Evolutionary conservation across 1,140 invertebrate genomes (phyloP), one percentile per base, ranked within the genome.

Genomic region (Drosophila ananassae): DNA sequence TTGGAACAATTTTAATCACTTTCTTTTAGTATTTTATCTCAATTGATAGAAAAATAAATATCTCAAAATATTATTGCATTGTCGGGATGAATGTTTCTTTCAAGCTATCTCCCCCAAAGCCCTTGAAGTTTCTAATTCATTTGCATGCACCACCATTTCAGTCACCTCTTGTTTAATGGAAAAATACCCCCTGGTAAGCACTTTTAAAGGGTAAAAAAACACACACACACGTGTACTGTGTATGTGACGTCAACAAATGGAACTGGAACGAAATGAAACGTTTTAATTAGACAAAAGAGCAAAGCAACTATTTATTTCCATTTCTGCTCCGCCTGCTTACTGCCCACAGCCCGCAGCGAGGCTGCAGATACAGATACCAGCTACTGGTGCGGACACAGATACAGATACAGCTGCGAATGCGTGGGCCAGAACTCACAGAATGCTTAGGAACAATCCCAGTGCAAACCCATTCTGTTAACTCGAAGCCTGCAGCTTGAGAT

Each of bases 231-330:
- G 13, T n/a, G 28, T 5, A 21, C 28, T 75, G 53, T 75, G 72
- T 71, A 53, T 75, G 73, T 76, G 73, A 76, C 73, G 73, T 76
- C 73, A 75, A 76, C 73, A 76, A 79, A 77, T 77, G 75, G 74
- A 72, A 50, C 66, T 77, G 69, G 41, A 61, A 64, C 55, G 55
- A 78, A 85, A 87, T 59, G 82, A 75, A 84, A 76, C 78, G 74
- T 85, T 85, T 85, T 85, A 85, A 85, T 85, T 85, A 87, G 82
- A 87, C 64, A 78, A 85, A 87, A 78, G 82, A 87, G 82, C 82
- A 89, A 58, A 67, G 82, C 78, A 82, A 85, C 82, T 87, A 85
- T 85, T 85, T 85, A 87, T 85, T 85, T 85, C 78, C 82, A 85
- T 85, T 85, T 81, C 61, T 59, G 54, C 59, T 72, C 61, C 50